Evolutionary conservation across 2,888 invertebrate species (phyloP).

Genomic region (Neoaliturus tenellus): DNA sequence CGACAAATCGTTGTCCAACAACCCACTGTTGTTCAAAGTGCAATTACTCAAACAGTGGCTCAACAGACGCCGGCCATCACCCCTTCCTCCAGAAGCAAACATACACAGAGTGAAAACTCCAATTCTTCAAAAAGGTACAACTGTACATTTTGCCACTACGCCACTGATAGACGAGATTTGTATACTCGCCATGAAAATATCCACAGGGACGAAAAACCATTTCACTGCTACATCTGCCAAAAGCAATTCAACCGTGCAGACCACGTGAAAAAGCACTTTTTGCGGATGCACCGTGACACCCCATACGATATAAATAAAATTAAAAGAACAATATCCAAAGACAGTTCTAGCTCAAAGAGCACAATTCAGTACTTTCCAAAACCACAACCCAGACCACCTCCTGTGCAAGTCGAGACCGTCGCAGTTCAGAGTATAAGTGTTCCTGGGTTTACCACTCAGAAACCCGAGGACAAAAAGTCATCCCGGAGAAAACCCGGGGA

Average conservation of each 20-base stretch:
- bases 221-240: conserved; percentile 94
- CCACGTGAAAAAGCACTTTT: conserved; percentile 95
- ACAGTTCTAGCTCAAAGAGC: conserved; percentile 25
- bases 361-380: conserved; percentile 53
- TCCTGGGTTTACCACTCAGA: conserved; percentile 62
- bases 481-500: conserved; percentile 72
- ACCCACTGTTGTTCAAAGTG: conserved; percentile 27
- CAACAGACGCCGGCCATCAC: conserved; percentile 28
- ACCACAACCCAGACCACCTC: conserved; percentile 24
- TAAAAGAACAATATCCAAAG: conserved; percentile 59
- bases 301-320: conserved; percentile 89
- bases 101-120: conserved; percentile 38
- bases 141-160: conserved; percentile 92
- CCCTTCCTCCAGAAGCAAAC: conserved; percentile 34
- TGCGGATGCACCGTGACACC: conserved; percentile 94
- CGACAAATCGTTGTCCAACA: conserved; percentile 41
- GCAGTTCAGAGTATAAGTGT: conserved; percentile 42
- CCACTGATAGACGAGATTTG: conserved; percentile 92
- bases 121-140: conserved; percentile 81
- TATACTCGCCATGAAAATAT: conserved; percentile 96
- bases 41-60: conserved; percentile 24
- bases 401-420: conserved; percentile 40
- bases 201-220: conserved; percentile 95
- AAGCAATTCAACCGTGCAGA: conserved; percentile 96
- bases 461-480: conserved; percentile 72